phyloP scores from a whole-genome alignment of 2,113 vertebrate species.

The Daphoenositta chrysoptera region DNA sequence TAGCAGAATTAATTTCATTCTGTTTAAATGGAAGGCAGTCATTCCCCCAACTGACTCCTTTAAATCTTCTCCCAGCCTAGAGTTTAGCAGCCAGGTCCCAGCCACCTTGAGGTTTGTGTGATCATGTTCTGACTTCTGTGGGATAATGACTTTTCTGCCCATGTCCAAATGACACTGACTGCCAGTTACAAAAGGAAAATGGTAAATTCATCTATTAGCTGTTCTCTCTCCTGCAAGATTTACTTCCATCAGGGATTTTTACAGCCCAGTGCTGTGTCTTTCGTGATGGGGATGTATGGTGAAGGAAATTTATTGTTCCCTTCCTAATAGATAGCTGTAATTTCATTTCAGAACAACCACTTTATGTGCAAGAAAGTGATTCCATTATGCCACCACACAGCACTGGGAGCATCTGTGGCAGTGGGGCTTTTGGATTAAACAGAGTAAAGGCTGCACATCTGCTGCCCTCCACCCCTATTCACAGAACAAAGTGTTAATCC shows the following conservation, averaged over 20 bases:
- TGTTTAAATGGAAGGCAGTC: neutral
- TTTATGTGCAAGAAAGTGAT: neutral
- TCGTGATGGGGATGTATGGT: neutral
- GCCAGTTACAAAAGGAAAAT: neutral
- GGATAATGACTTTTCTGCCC: neutral
- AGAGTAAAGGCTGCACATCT: conserved; percentile 33
- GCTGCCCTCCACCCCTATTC: conserved; percentile 31
- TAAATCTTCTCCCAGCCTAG: neutral
- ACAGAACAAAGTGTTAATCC: conserved; percentile 41
- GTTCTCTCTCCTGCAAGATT: neutral
- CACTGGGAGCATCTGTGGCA: conserved; percentile 2
- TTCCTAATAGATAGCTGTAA: conserved; percentile 32
- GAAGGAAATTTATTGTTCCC: conserved; percentile 38
- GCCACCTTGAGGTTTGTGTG: neutral
- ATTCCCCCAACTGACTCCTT: neutral
- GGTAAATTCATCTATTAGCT: neutral
- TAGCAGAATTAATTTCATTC: neutral
- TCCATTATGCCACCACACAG: neutral
- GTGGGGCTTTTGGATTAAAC: conserved; percentile 24
- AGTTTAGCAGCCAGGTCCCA: neutral
- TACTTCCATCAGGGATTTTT: conserved; percentile 12
- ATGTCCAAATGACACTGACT: neutral
- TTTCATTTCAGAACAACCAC: conserved; percentile 18
- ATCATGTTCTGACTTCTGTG: neutral
- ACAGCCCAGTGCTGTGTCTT: neutral